A percentile compares a stretch with the other conserved stretches of the same genome.
Conservation (phyloP, 2,888 invertebrate genomes). For the Epinotia brunnichana region DNA sequence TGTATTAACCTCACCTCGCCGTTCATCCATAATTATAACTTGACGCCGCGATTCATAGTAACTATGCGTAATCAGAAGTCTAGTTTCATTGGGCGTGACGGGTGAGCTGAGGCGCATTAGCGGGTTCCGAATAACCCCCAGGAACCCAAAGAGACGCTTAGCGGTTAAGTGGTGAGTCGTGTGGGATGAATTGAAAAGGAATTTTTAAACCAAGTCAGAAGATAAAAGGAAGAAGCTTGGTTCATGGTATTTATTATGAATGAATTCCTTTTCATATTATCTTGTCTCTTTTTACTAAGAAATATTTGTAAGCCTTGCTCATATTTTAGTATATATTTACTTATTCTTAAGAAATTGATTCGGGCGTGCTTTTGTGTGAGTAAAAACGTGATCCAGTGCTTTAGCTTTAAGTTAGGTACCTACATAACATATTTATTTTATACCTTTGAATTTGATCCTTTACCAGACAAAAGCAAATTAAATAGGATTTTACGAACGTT, state of each 20-base stretch:
- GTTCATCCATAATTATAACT: too few relatives aligned
- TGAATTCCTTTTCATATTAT: neutral
- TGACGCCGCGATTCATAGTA: too few relatives aligned
- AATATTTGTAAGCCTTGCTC: neutral
- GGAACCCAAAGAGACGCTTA: neutral
- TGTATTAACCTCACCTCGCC: too few relatives aligned
- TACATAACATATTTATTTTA: too few relatives aligned
- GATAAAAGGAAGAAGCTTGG: too few relatives aligned
- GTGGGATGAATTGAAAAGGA: neutral
- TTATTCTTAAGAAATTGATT: neutral
- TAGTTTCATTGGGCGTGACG: too few relatives aligned
- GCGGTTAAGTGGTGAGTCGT: neutral
- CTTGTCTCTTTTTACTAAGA: neutral
- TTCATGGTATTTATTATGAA: too few relatives aligned
- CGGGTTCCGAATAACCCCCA: neutral
- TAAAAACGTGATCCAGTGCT: neutral
- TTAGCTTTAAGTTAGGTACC: too few relatives aligned
- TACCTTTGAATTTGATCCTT: too few relatives aligned
- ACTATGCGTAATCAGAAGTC: too few relatives aligned
- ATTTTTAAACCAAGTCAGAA: neutral
- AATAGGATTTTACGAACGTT: neutral
- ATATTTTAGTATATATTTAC: neutral
- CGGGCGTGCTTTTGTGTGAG: neutral
- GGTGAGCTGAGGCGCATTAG: too few relatives aligned
- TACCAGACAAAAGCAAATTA: neutral